phyloP scores from a whole-genome alignment of 2,113 vertebrate genomes.

The Thamnaconus septentrionalis region DNA sequence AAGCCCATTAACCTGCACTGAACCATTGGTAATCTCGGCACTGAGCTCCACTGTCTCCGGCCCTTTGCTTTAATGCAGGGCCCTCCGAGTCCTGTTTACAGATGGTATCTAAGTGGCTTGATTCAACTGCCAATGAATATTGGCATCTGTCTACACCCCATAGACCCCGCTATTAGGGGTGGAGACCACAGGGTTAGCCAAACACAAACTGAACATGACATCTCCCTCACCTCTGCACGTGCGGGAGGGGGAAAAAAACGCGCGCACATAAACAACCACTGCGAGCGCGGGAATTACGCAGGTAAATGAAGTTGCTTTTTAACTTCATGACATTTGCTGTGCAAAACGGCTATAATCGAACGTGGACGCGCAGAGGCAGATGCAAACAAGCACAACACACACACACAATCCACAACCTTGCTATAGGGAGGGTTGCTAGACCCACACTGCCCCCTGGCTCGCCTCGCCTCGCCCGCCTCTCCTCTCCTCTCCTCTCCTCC shows the following conservation, averaged over 20 bases:
- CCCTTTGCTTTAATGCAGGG: conserved; percentile 66
- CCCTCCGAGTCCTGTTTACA: conserved; percentile 72
- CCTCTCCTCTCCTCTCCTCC: conserved; percentile 76
- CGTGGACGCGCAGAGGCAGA: conserved; percentile 13
- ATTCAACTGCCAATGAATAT: conserved; percentile 82
- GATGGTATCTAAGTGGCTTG: conserved; percentile 77
- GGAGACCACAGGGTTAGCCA: conserved; percentile 79
- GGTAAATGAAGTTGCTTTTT: background rate
- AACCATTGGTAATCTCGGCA: conserved; percentile 67
- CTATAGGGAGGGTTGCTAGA: conserved; percentile 67
- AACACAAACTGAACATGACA: conserved; percentile 83
- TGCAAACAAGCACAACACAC: conserved; percentile 19
- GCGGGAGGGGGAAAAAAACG: background rate
- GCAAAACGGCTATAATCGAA: background rate
- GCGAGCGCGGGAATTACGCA: background rate
- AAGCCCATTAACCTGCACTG: conserved; percentile 68
- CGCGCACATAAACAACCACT: background rate
- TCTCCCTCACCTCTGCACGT: conserved; percentile 63
- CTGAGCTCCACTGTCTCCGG: conserved; percentile 62
- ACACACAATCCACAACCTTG: conserved; percentile 46
- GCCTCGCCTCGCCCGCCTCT: conserved; percentile 66
- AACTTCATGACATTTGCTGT: background rate
- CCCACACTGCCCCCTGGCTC: conserved; percentile 80
- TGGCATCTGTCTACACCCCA: conserved; percentile 79
- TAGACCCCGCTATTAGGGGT: conserved; percentile 77